These are phyloP conservation scores for Cepaea hortensis DNA, from an alignment of 2,888 invertebrate genomes.

Conservation along the genomic window DNA sequence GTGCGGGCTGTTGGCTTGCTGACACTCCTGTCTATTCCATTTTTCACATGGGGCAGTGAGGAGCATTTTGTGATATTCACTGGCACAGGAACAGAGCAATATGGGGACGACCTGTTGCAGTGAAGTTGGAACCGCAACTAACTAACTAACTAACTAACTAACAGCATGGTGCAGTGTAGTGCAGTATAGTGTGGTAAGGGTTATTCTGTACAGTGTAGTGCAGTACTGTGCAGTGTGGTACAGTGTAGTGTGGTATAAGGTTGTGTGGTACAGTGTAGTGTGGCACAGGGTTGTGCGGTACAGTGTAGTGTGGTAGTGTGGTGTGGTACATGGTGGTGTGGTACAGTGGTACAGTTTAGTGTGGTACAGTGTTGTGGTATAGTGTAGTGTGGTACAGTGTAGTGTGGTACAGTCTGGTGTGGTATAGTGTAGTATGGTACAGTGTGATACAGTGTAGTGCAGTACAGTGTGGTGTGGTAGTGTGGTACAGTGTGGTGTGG, in stretches of 20 bases:
- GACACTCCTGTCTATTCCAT: too few relatives aligned
- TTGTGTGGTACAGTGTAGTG: background rate
- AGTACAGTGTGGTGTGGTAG: background rate
- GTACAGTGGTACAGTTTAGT: background rate
- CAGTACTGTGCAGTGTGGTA: background rate
- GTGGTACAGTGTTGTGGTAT: background rate
- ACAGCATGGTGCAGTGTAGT: too few relatives aligned
- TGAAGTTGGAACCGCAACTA: too few relatives aligned
- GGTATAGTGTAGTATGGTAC: background rate
- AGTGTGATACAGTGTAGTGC: background rate
- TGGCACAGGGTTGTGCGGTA: background rate
- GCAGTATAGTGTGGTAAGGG: background rate
- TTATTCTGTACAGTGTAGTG: background rate
- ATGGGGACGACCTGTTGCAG: too few relatives aligned
- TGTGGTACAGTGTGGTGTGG: background rate
- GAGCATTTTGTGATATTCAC: too few relatives aligned
- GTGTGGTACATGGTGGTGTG: background rate
- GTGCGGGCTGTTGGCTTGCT: too few relatives aligned
- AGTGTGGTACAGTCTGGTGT: background rate
- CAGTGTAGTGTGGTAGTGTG: background rate
- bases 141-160: too few relatives aligned
- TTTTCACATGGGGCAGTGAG: too few relatives aligned
- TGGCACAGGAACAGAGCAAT: too few relatives aligned
- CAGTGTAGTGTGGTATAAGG: background rate
- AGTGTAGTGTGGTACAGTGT: background rate